These are phyloP conservation scores for Monochamus alternatus DNA, from an alignment of 2,888 invertebrate species.

Conservation along the genomic window DNA sequence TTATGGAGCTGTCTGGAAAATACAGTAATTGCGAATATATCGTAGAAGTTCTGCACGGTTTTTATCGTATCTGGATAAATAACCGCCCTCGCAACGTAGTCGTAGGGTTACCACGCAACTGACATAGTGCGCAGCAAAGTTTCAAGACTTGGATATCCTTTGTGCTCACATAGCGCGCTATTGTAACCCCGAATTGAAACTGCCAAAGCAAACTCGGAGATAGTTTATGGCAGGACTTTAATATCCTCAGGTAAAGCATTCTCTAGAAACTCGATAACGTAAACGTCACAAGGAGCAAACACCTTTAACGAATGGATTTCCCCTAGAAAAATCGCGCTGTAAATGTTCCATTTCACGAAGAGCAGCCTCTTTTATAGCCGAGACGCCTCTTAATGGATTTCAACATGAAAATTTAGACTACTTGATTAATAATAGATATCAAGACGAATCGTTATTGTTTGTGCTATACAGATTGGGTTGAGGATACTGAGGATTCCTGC, in stretches of 20 bases:
- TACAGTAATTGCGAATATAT: too few species aligned
- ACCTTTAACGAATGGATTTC: neutral
- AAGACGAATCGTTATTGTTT: neutral
- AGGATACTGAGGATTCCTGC: neutral
- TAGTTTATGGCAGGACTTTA: neutral
- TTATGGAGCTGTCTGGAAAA: too few species aligned
- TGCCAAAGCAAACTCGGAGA: neutral
- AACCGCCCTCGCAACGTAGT: neutral
- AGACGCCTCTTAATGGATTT: too few species aligned
- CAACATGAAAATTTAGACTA: too few species aligned
- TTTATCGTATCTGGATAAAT: too few species aligned
- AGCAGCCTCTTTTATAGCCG: too few species aligned
- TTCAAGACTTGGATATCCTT: neutral
- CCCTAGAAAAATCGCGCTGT: too few species aligned
- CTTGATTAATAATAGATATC: too few species aligned
- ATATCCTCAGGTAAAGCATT: neutral
- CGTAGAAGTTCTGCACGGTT: too few species aligned
- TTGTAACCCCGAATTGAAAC: neutral
- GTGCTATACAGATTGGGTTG: neutral
- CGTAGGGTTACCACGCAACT: neutral
- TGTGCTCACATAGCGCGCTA: neutral
- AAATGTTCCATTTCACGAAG: too few species aligned
- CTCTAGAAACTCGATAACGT: neutral
- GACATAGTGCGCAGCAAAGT: neutral
- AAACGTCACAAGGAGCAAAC: neutral